Evolutionary conservation across 2,113 vertebrate species (phyloP).

Genomic region (Silurus glanis): DNA sequence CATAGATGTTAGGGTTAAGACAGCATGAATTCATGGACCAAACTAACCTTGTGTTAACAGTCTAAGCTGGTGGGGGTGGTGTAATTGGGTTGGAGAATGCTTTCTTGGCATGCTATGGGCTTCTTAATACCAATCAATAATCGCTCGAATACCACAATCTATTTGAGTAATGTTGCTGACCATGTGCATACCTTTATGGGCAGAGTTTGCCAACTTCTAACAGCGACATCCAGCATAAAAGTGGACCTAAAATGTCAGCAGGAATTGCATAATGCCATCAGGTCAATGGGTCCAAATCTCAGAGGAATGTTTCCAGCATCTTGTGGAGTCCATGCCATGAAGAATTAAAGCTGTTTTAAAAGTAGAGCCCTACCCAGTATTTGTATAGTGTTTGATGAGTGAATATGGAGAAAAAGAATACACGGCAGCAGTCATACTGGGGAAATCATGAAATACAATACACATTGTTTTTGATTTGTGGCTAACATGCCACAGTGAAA

Average conservation of each 20-base stretch:
- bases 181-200: neutral
- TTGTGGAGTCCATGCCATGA: neutral
- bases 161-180: neutral
- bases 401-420: neutral
- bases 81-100: neutral
- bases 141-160: neutral
- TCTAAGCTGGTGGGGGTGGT: neutral
- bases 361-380: neutral
- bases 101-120: neutral
- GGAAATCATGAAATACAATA: conserved; percentile 5
- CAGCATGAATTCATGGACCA: neutral
- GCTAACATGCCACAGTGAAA: neutral
- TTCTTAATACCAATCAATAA: neutral
- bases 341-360: neutral
- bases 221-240: neutral
- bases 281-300: neutral
- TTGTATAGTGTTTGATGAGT: neutral
- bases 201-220: neutral
- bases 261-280: neutral
- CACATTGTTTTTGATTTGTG: neutral
- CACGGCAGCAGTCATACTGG: neutral
- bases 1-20: neutral
- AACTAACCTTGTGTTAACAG: neutral
- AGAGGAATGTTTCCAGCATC: neutral
- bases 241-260: neutral